A percentile compares a stretch with the other conserved stretches of the same genome.
Conservation (phyloP, 2,113 vertebrate species). For the Sebastes fasciatus region DNA sequence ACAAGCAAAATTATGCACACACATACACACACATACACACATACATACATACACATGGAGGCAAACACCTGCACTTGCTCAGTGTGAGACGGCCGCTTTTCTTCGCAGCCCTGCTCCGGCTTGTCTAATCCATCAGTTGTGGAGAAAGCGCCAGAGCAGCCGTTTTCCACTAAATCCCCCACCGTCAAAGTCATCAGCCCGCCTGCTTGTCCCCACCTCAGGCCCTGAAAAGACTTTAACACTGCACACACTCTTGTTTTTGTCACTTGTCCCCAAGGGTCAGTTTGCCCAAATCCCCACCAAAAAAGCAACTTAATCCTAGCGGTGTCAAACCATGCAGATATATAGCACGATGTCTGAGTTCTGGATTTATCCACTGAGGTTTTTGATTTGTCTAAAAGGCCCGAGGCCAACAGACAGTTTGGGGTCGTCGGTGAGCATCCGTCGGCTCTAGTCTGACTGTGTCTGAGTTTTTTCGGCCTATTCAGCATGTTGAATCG, state of each 20-base stretch:
- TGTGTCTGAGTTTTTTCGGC: too few species aligned
- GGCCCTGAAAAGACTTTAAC: background rate
- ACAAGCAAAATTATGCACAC: conserved; percentile 62
- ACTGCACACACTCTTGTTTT: background rate
- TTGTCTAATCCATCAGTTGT: conserved; percentile 72
- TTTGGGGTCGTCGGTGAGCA: too few species aligned
- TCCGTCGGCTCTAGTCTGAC: too few species aligned
- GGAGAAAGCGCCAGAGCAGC: conserved; percentile 57
- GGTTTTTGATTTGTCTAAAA: too few species aligned
- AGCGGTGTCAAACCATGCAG: too few species aligned
- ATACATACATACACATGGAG: conserved; percentile 14
- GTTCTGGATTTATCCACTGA: too few species aligned
- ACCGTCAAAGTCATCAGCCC: conserved; percentile 51
- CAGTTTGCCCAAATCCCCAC: too few species aligned
- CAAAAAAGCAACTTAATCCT: too few species aligned
- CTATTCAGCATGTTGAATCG: too few species aligned
- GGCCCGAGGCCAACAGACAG: too few species aligned
- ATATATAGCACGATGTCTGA: too few species aligned
- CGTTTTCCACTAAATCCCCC: conserved; percentile 62
- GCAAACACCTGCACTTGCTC: conserved; percentile 29
- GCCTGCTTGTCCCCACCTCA: conserved; percentile 19
- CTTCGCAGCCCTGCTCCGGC: conserved; percentile 31
- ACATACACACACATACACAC: conserved; percentile 6
- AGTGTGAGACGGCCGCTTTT: conserved; percentile 27
- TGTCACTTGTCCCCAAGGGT: too few species aligned